Evolutionary conservation across 2,797 vertebrate species (phyloP), one percentile per base, ranked within the genome.

Genomic region (Cynodonichthys magdalenae): DNA sequence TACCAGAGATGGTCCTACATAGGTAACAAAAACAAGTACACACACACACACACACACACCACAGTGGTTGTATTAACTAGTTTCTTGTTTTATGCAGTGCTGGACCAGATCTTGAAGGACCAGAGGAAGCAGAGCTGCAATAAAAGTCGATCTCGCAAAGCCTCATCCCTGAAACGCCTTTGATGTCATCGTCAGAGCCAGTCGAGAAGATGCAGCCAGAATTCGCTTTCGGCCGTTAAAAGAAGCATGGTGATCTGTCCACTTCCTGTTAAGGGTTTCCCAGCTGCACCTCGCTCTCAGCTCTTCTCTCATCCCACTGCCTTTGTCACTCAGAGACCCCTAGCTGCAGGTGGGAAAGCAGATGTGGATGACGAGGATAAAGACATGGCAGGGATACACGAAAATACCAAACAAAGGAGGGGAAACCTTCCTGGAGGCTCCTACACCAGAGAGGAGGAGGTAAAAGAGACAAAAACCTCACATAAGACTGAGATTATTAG

Each of bases 91-190:
- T 49, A 41, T 28, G 45, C 18, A 96, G 96, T 90, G 59, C 80
- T 95, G 74, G 92, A 94, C 79, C 91, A 94, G 29, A 92, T 94
- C 74, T 82, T 93, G 75, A 94, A 95, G 71, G 93, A 95, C 62
- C 92, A 92, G 83, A 94, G 89, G 82, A 95, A 91, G 59, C 91
- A 89, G 50, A 88, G 81, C 67, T 58, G 48, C n/a, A 48, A 84
- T 1, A 92, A 94, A 88, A 90, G 93, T 60, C 65, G 84, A 53
- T 90, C 92, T 39, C 90, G 89, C 48, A 83, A 65, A 72, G 57
- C 59, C 3, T 51, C 65, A 1, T 90, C 93, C 45, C 83, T 90
- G 3, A 97, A 96, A 80, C 89, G 93, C 51, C 91, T 93, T 42
- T 93, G 92, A 50, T 88, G 93, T 68, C 94, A 95, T 56, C 90